A percentile compares a stretch with the other conserved stretches of the same genome.
These are phyloP conservation scores for Chymomyza amoena DNA, from an alignment of 2,888 invertebrate genomes.

Conservation along the genomic window DNA sequence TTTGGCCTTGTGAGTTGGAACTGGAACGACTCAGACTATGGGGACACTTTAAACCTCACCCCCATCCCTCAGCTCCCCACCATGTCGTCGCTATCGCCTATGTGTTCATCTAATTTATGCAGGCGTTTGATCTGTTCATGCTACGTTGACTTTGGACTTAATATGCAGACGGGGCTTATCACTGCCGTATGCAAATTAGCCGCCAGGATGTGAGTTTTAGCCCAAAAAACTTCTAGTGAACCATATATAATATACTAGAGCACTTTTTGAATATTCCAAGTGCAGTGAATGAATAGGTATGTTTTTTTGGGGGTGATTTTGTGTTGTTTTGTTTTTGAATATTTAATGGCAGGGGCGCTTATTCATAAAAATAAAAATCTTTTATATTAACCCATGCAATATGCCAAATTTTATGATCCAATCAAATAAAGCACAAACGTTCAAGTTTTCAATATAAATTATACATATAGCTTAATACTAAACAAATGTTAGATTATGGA, in stretches of 20 bases:
- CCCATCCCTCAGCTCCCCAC: no score
- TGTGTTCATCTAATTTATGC: constrained; percentile 39
- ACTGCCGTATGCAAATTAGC: constrained; percentile 55
- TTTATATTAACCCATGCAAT: background rate
- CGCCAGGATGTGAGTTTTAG: background rate
- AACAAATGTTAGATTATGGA: background rate
- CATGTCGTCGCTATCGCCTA: background rate
- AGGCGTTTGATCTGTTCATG: constrained; percentile 64
- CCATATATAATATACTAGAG: constrained; percentile 4
- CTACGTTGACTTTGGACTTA: constrained; percentile 48
- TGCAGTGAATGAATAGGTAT: constrained; percentile 14
- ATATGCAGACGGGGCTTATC: constrained; percentile 41
- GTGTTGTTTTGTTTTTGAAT: background rate
- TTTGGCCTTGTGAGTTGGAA: background rate
- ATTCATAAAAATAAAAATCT: background rate
- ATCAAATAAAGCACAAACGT: background rate
- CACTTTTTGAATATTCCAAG: constrained; percentile 46
- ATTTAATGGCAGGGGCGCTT: background rate
- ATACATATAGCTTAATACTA: background rate
- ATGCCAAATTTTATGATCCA: background rate
- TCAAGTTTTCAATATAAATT: background rate
- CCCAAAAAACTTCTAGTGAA: background rate
- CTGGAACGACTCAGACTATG: no score
- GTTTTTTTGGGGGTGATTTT: background rate
- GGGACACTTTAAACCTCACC: no score